Base-by-base conservation (phyloP, 2,797 vertebrate genomes). In the Buceros bicornis region DNA sequence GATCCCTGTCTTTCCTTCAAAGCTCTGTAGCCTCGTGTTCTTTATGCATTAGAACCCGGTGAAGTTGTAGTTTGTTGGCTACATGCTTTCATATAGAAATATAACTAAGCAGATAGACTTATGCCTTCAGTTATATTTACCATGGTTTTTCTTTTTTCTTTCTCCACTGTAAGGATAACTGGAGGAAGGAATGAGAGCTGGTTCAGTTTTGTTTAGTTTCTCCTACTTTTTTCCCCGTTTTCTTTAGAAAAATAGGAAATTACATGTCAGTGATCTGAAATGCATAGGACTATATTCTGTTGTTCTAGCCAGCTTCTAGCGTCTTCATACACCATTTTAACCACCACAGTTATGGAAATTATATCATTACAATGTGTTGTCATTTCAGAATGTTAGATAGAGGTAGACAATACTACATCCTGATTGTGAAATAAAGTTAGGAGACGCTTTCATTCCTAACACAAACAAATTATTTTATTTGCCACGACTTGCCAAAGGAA, bases 221-320 rank as follows among this genome's bases (percentile, higher is more conserved):
- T 57, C 11, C 11, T 26, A 16, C 6, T 10, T 56, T 33, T 58
- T 13, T 17, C 7, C 37, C 47, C 19, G 10, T 21, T 21, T 42
- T 35, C 53, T 33, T 61, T 42, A 31, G 25, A 58, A 74, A 87
- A 83, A 54, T 21, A 45, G 3, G 28, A 67, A 71, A 47, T 5
- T 0, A 11, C 1, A 0, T 33, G 5, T 42, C 17, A 66, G 11
- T 14, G 7, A 2, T 77, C 26, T 72, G 54, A 89, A 91, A 56
- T 3, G 0, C 82, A 28, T 33, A 71, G 6, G 8, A 64, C 33
- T 54, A 50, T 2, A 54, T 58, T 45, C 9, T 42, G 3, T 51
- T 47, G 10, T 71, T 12, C 14, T 56, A 61, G 42, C 17, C 18
- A 42, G 43, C 28, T 62, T 82, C 74, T 67, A 88, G 3, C 6